phyloP scores from a whole-genome alignment of 2,113 vertebrate genomes.

The Dryoscopus gambensis region DNA sequence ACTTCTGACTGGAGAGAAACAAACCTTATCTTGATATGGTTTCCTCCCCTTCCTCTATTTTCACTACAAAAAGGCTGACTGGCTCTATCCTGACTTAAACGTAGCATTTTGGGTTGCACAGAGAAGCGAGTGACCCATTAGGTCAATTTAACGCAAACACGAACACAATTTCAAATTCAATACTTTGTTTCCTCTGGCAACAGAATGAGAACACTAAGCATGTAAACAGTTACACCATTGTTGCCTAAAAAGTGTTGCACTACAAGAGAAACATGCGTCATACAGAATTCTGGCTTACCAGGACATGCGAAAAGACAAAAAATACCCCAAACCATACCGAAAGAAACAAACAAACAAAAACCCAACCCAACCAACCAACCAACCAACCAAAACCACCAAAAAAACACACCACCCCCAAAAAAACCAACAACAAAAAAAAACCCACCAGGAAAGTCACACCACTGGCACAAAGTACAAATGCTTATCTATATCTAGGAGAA shows the following conservation, averaged over 20 bases:
- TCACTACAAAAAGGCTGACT: not conserved
- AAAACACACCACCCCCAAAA: no score
- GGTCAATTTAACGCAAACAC: not conserved
- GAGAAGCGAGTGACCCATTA: not conserved
- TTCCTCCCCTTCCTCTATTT: not conserved
- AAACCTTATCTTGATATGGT: not conserved
- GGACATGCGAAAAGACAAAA: not conserved
- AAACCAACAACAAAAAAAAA: not conserved
- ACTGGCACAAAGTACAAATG: not conserved
- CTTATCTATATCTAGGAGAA: not conserved
- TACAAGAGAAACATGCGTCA: not conserved
- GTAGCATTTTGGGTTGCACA: not conserved
- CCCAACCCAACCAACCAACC: no score
- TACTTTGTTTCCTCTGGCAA: not conserved
- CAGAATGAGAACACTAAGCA: not conserved
- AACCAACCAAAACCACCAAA: no score
- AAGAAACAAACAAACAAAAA: no score
- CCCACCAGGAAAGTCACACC: rapidly evolving
- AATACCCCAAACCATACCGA: no score
- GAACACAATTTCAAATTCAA: not conserved
- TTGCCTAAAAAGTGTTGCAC: not conserved
- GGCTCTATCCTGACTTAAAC: not conserved
- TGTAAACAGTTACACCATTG: not conserved
- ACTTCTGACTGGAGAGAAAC: not conserved
- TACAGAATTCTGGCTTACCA: not conserved